Percentiles rank a stretch among this genome's conserved stretches.
phyloP scores from a whole-genome alignment of 1,140 invertebrate genomes.

The Eurosta solidaginis region DNA sequence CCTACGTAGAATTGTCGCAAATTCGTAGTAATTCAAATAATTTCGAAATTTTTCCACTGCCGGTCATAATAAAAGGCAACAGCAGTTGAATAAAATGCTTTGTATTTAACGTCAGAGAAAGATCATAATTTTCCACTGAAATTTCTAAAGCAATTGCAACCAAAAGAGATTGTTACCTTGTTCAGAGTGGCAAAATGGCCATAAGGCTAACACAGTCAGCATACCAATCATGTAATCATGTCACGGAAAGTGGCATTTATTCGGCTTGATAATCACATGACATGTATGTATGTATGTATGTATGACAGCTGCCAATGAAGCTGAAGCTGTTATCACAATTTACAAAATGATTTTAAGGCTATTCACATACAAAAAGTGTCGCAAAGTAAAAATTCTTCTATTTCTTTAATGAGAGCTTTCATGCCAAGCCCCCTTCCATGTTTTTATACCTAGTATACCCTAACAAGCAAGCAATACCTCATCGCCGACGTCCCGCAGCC shows the following conservation, averaged over 20 bases:
- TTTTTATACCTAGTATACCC: too few species aligned
- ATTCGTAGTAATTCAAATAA: background rate
- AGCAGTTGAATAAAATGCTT: too few species aligned
- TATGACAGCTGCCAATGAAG: background rate
- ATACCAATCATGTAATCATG: constrained; percentile 13
- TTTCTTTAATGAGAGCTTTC: too few species aligned
- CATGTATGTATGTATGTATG: background rate
- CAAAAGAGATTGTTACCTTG: background rate
- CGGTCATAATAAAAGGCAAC: background rate
- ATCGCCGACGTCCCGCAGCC: too few species aligned
- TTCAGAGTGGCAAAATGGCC: background rate
- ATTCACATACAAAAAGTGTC: too few species aligned
- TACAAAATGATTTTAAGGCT: too few species aligned
- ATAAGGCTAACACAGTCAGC: background rate
- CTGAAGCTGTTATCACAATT: too few species aligned
- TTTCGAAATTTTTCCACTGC: background rate
- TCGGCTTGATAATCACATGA: background rate
- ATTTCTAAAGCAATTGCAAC: background rate
- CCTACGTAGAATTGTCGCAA: background rate
- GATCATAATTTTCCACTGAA: constrained; percentile 13
- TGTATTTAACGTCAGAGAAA: background rate
- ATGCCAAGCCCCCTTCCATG: too few species aligned
- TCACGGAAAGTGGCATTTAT: background rate
- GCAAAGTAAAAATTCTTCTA: too few species aligned
- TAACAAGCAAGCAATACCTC: too few species aligned